Evolutionary conservation across 2,113 vertebrate genomes (phyloP).

Genomic region (Crotalus horridus): DNA sequence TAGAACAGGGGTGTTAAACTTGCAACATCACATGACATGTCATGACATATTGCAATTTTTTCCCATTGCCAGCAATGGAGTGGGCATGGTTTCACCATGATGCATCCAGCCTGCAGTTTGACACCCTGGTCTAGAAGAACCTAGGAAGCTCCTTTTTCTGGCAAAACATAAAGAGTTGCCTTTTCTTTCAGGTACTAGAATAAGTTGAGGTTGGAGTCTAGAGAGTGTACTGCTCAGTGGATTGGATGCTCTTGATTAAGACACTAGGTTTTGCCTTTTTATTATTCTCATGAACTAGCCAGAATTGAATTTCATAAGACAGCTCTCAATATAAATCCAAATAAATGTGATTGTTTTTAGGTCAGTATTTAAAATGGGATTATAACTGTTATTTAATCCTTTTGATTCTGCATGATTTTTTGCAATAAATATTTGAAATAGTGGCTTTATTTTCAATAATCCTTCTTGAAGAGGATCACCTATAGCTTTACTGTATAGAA

Average conservation of each 20-base stretch:
- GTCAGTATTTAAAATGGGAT: not conserved
- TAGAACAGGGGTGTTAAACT: too few relatives aligned
- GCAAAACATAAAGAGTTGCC: not conserved
- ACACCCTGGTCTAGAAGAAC: not conserved
- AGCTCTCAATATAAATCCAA: not conserved
- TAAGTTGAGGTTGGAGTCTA: not conserved
- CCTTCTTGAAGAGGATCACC: not conserved
- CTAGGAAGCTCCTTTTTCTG: not conserved
- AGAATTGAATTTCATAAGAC: not conserved
- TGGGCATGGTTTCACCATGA: too few relatives aligned
- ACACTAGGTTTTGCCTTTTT: not conserved
- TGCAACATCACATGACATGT: too few relatives aligned
- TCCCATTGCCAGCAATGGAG: too few relatives aligned
- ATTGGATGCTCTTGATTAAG: not conserved
- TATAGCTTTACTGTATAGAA: not conserved
- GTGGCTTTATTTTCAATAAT: not conserved
- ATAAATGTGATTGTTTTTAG: not conserved
- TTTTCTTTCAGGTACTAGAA: not conserved
- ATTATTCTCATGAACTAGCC: not conserved
- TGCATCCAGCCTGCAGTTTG: too few relatives aligned
- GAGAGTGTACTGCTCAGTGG: not conserved
- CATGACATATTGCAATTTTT: too few relatives aligned
- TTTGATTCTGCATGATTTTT: not conserved
- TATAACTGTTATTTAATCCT: not conserved
- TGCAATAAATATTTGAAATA: not conserved